phyloP scores from a whole-genome alignment of 2,113 vertebrate species.

The Rallus limicola region DNA sequence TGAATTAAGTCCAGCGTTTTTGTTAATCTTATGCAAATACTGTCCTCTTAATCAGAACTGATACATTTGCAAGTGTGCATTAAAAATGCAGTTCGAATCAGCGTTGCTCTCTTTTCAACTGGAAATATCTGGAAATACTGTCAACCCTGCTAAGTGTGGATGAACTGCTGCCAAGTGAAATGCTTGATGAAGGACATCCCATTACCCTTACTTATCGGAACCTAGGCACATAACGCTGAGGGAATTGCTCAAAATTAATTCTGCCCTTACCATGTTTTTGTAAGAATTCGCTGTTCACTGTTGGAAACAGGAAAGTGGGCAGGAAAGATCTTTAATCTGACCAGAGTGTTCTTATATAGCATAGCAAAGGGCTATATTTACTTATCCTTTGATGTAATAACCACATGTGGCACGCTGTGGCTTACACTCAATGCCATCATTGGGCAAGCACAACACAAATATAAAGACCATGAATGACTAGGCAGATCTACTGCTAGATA shows the following conservation, averaged over 20 bases:
- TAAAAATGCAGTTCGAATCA: neutral
- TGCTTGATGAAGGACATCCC: neutral
- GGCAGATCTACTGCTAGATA: neutral
- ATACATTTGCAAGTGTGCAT: neutral
- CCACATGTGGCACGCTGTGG: neutral
- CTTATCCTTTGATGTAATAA: conserved; percentile 20
- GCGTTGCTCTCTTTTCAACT: neutral
- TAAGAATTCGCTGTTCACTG: neutral
- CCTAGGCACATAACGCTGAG: neutral
- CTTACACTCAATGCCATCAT: neutral
- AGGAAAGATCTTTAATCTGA: conserved; percentile 10
- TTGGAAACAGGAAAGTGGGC: neutral
- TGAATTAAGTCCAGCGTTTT: neutral
- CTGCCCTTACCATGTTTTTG: neutral
- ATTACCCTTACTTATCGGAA: neutral
- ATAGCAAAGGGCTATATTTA: neutral
- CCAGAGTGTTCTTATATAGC: neutral
- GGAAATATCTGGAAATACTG: neutral
- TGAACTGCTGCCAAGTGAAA: neutral
- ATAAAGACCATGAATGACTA: neutral
- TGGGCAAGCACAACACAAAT: neutral
- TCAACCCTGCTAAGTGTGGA: neutral
- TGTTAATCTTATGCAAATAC: neutral
- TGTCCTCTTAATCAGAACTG: neutral
- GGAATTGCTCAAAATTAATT: neutral